phyloP scores from a whole-genome alignment of 2,113 vertebrate genomes.

The Mionectes macconnelli region DNA sequence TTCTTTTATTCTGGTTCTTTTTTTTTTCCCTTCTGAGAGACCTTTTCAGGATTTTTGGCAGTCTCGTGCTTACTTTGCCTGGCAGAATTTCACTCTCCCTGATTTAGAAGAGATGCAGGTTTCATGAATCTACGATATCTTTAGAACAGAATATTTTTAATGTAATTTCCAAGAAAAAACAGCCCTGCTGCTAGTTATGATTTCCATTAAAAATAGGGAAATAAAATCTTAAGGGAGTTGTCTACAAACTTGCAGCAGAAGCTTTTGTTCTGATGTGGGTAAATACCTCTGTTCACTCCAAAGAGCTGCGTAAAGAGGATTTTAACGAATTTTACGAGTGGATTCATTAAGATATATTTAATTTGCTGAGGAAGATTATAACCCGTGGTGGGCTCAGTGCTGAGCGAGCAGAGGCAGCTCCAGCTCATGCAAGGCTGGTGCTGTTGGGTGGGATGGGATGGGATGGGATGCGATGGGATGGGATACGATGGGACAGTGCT shows the following conservation, averaged over 20 bases:
- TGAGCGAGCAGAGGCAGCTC: not conserved
- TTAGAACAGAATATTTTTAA: not conserved
- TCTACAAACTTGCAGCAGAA: not conserved
- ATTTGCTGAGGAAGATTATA: not conserved
- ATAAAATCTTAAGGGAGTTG: not conserved
- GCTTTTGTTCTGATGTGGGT: not conserved
- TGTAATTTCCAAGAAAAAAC: not conserved
- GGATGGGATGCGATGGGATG: not conserved
- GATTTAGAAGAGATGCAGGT: not conserved
- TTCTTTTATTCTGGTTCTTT: conserved; percentile 17
- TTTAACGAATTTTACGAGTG: not conserved
- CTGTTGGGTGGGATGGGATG: not conserved
- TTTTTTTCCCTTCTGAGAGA: not conserved
- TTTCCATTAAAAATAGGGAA: not conserved
- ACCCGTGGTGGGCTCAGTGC: not conserved
- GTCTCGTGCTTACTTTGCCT: not conserved
- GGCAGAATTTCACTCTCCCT: not conserved
- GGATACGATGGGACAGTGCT: not conserved
- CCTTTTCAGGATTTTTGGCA: conserved; percentile 45
- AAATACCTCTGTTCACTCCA: not conserved
- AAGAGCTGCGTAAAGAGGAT: not conserved
- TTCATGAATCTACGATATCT: not conserved
- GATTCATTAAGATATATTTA: not conserved
- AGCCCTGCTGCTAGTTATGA: not conserved
- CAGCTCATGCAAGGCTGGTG: not conserved